Evolutionary conservation across 2,888 invertebrate genomes (phyloP).

Genomic region (Leptopilina myrica): DNA sequence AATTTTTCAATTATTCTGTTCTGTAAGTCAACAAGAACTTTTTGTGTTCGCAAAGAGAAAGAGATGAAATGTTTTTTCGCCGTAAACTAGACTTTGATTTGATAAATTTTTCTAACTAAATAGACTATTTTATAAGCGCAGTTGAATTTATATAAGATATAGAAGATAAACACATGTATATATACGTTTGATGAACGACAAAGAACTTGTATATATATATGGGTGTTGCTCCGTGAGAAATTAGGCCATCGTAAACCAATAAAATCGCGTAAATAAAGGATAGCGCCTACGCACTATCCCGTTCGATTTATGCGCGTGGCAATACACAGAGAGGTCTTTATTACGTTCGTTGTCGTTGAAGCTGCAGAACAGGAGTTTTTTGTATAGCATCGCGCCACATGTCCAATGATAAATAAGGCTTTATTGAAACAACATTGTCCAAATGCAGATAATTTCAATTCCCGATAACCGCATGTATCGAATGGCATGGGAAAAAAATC

Average conservation of each 20-base stretch:
- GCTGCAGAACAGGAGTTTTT: constrained; percentile 73
- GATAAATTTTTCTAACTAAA: not conserved
- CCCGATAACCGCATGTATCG: constrained; percentile 25
- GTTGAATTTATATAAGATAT: constrained; percentile 6
- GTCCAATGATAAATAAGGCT: constrained; percentile 65
- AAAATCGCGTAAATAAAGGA: constrained; percentile 54
- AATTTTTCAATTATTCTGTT: no score
- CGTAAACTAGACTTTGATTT: not conserved
- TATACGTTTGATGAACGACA: constrained; percentile 18
- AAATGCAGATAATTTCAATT: constrained; percentile 55
- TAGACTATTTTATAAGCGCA: not conserved
- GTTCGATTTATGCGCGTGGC: constrained; percentile 54
- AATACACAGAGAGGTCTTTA: constrained; percentile 68
- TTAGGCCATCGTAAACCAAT: constrained; percentile 51
- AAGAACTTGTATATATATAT: constrained; percentile 7
- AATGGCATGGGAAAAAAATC: constrained; percentile 12
- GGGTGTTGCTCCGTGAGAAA: constrained; percentile 56
- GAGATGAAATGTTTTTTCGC: no score
- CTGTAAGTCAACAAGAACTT: no score
- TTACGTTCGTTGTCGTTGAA: constrained; percentile 55
- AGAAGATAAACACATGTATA: not conserved
- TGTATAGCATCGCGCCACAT: constrained; percentile 66
- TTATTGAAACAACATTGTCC: constrained; percentile 57
- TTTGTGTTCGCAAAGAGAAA: no score
- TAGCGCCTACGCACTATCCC: constrained; percentile 57